A percentile compares a stretch with the other conserved stretches of the same genome.
Conservation (phyloP, 2,113 vertebrate genomes). For the Cricetomys ansorgei region DNA sequence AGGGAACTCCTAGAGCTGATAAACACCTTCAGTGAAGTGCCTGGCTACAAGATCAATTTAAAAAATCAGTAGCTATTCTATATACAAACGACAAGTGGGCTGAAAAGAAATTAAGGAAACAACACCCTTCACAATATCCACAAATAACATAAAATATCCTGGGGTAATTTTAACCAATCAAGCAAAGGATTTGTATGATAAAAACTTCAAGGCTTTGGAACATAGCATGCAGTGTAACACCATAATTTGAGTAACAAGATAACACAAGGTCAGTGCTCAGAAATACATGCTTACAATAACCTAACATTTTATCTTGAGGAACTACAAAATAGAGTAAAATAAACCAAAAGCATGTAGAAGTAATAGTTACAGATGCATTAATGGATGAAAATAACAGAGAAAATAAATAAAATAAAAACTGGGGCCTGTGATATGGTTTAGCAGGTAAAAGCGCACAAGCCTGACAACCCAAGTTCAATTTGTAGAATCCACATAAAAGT, state of each 20-base stretch:
- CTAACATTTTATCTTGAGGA: not conserved
- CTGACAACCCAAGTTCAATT: not conserved
- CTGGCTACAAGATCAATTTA: no score
- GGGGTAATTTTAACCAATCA: no score
- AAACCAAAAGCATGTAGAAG: not conserved
- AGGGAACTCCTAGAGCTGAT: no score
- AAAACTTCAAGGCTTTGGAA: no score
- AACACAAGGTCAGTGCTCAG: not conserved
- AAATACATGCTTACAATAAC: not conserved
- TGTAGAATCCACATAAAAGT: not conserved
- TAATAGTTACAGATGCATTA: not conserved
- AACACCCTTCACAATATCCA: no score
- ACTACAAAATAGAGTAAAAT: slow-evolving; percentile 21
- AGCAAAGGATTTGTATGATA: no score
- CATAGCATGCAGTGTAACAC: not conserved
- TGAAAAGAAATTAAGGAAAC: no score
- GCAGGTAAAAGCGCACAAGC: not conserved
- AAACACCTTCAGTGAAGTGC: no score
- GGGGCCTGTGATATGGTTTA: not conserved
- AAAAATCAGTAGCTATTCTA: no score
- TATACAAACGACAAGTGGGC: no score
- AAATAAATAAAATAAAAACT: slow-evolving; percentile 8
- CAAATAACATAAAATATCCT: no score
- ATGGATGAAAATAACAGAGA: not conserved
- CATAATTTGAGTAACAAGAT: not conserved